phyloP scores from a whole-genome alignment of 2,797 vertebrate species.

The Lutjanus argentimaculatus region DNA sequence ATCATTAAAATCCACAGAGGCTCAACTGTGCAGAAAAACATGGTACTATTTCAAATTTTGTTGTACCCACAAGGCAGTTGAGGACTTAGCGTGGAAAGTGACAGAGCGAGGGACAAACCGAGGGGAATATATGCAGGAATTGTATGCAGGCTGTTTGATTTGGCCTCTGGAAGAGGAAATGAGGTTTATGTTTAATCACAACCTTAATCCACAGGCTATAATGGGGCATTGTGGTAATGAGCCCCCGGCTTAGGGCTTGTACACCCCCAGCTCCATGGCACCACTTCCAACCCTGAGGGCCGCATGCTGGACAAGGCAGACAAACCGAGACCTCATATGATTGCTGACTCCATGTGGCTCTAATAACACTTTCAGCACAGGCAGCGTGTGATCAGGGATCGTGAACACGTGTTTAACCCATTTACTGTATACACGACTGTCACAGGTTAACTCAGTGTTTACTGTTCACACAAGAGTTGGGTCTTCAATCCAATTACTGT shows the following conservation, averaged over 20 bases:
- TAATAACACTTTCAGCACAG: conserved; percentile 14
- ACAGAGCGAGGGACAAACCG: neutral
- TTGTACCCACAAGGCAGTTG: neutral
- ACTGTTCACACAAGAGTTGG: neutral
- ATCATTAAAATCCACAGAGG: conserved; percentile 5
- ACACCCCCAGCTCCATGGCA: conserved; percentile 43
- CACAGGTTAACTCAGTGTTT: neutral
- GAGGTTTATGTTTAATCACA: conserved; percentile 69
- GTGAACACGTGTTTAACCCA: neutral
- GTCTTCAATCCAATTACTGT: too few species aligned
- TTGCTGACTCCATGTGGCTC: conserved; percentile 1
- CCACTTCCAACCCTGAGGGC: conserved; percentile 20
- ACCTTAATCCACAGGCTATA: conserved; percentile 64
- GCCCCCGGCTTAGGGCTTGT: conserved; percentile 56
- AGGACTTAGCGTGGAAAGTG: neutral
- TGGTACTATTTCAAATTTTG: conserved; percentile 3
- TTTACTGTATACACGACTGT: neutral
- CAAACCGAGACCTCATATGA: conserved; percentile 17
- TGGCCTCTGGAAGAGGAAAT: conserved; percentile 55
- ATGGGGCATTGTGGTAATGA: conserved; percentile 70
- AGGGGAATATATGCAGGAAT: conserved; percentile 36
- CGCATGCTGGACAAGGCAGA: neutral
- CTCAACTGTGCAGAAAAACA: neutral
- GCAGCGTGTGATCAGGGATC: neutral
- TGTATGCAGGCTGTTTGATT: conserved; percentile 55